Base-by-base conservation (phyloP, 2,113 vertebrate species). In the Galemys pyrenaicus region DNA sequence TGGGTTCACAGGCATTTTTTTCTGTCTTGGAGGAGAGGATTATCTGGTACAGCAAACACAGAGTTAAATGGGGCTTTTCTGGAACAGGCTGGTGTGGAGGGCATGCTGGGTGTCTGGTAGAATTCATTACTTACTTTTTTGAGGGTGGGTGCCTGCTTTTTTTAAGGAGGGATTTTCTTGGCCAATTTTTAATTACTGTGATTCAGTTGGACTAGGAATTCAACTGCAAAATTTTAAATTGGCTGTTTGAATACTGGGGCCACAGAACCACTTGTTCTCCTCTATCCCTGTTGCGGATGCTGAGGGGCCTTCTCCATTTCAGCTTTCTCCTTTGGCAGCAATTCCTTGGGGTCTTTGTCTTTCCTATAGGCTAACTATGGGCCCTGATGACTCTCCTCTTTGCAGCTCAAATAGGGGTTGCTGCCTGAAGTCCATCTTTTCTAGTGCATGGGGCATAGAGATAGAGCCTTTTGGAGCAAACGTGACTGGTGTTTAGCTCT, bases 121-220 rank as follows among this genome's bases (percentile, higher is more conserved):
- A 96, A 95, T 95, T 91, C 94, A 94, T 35, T 88, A 95, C 44
- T 75, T 62, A 28, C 26, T 62, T 51, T 51, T 51, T 51, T 54
- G 60, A 12, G 28, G 65, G 87, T 75, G 49, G 39, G 65, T 83
- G 62, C 51, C 58, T 8, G 13, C 12, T 86, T 96, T 85, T 56
- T 54, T 82, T 90, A 86, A 5, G 56, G 22, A 87, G 84, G 54
- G 32, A 62, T 5, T 77, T 93, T 65, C 22, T 64, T 73, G 20
- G 78, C 28, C n/a, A 83, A 54, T 91, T 91, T 87, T 94, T 85
- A 96, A 83, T 41, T 91, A 35, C 56, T 85, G 71, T 87, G 81
- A 89, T 70, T 95, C 51, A 82, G 80, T 86, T 77, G 80, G 87
- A 93, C 49, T 51, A 51, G 82, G 87, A 96, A 97, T 90, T 64